Percentiles rank a stretch among this genome's conserved stretches.
Conservation (phyloP, 1,140 invertebrate species). For the Leptinotarsa undecemlineata region DNA sequence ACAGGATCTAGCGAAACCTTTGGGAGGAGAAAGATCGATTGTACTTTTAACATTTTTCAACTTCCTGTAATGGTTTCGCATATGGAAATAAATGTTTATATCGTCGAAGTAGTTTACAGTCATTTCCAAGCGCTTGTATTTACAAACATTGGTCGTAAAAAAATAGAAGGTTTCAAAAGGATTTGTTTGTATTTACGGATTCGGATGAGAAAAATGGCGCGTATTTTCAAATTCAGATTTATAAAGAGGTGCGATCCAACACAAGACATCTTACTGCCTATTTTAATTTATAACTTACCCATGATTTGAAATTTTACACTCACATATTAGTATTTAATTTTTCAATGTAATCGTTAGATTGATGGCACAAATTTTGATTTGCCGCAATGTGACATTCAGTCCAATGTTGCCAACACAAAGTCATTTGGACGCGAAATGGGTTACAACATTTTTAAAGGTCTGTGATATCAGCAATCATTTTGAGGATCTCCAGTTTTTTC, state of each 20-base stretch:
- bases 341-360: too few species aligned
- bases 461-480: too few species aligned
- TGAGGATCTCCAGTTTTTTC: too few species aligned
- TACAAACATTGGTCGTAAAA: background rate
- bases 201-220: background rate
- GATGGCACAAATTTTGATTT: too few species aligned
- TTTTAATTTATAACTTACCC: background rate
- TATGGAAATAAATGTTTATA: slow-evolving; percentile 44
- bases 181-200: slow-evolving; percentile 29
- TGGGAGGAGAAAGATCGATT: slow-evolving; percentile 43
- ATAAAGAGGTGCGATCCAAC: background rate
- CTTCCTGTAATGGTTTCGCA: slow-evolving; percentile 45
- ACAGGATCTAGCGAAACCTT: slow-evolving; percentile 33
- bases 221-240: background rate
- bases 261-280: background rate
- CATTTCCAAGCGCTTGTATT: slow-evolving; percentile 6
- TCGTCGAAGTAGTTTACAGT: slow-evolving; percentile 23
- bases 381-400: too few species aligned
- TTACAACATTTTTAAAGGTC: too few species aligned
- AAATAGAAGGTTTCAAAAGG: background rate
- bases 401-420: too few species aligned
- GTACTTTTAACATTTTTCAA: slow-evolving; percentile 41
- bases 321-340: too few species aligned
- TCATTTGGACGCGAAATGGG: too few species aligned
- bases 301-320: background rate